A percentile compares a stretch with the other conserved stretches of the same genome.
Conservation (phyloP, 2,113 vertebrate genomes). For the Corapipo altera region DNA sequence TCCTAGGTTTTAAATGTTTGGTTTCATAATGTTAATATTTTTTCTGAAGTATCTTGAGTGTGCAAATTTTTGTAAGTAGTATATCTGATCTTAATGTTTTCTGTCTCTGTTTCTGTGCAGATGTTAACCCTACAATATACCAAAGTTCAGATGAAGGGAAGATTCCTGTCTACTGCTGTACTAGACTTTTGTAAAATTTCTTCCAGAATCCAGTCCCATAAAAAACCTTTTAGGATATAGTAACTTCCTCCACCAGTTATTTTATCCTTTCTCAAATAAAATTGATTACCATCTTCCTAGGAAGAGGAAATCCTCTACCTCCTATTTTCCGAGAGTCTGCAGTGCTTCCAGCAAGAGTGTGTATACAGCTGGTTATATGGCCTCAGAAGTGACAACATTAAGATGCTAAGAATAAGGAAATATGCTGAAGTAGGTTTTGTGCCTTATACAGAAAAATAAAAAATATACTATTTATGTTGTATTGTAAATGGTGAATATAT, state of each 20-base stretch:
- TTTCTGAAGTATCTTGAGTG: not conserved
- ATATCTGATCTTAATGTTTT: not conserved
- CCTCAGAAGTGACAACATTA: not conserved
- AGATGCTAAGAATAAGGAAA: not conserved
- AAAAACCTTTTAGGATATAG: not conserved
- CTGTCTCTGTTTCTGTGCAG: not conserved
- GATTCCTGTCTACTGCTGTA: not conserved
- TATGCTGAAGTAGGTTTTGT: not conserved
- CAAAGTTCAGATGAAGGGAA: not conserved
- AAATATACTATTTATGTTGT: not conserved
- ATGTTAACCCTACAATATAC: not conserved
- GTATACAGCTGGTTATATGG: not conserved
- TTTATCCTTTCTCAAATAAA: not conserved
- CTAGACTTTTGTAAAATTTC: not conserved
- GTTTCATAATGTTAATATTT: not conserved
- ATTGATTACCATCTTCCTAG: not conserved
- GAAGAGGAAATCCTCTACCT: not conserved
- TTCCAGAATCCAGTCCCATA: not conserved
- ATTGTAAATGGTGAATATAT: not conserved
- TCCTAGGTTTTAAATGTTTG: not conserved
- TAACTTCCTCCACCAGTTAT: not conserved
- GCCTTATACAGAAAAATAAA: not conserved
- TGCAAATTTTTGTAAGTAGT: not conserved
- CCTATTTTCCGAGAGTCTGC: not conserved
- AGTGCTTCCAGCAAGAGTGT: not conserved